A percentile compares a stretch with the other conserved stretches of the same genome.
Conservation (phyloP, 2,888 invertebrate species). For the Phragmatobia fuliginosa region DNA sequence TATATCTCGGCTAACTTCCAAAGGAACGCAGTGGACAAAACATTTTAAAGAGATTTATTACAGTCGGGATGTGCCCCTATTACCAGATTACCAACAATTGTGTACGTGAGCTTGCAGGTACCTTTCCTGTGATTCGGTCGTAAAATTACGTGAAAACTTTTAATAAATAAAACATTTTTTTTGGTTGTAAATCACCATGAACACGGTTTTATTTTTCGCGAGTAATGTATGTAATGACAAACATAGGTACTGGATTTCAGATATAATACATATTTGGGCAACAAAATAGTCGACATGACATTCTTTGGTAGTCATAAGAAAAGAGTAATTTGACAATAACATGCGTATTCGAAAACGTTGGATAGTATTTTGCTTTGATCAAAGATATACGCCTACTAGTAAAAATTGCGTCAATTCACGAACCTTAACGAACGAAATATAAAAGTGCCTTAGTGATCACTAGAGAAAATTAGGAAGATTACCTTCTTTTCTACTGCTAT, state of each 20-base stretch:
- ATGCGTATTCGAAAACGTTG: background rate
- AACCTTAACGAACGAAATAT: no score
- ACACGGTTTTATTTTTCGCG: background rate
- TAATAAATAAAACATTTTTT: background rate
- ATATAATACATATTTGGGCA: background rate
- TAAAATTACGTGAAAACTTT: background rate
- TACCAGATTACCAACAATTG: background rate
- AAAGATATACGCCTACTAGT: no score
- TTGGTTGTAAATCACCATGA: background rate
- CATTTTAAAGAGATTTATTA: background rate
- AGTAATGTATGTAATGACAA: background rate
- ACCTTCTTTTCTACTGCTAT: background rate
- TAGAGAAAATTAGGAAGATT: no score
- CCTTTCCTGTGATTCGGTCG: background rate
- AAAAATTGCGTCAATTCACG: no score
- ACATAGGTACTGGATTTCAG: background rate
- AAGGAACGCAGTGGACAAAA: background rate
- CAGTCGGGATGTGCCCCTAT: background rate
- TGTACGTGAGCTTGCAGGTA: background rate
- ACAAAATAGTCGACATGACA: background rate
- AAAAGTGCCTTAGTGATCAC: no score
- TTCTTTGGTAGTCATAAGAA: background rate
- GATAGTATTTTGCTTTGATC: background rate
- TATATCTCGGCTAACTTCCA: conserved; percentile 49
- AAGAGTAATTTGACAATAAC: background rate